Evolutionary conservation across 2,888 invertebrate genomes (phyloP), one percentile per base, ranked within the genome.

Genomic region (Erpobdella octoculata): DNA sequence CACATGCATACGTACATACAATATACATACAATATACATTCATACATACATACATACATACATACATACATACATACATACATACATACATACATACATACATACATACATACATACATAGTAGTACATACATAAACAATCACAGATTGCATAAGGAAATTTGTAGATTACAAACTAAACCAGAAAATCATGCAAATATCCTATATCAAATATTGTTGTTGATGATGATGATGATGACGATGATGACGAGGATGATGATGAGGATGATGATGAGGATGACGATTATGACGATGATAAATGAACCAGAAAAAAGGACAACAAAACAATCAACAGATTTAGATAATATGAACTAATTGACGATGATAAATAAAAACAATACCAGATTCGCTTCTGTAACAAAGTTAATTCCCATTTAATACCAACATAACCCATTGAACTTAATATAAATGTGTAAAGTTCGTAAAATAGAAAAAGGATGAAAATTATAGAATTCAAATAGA

Each of bases 191-290:
- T 8, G 53, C 6, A 53, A 2, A 21, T 53, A 9, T 25, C 9
- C 21, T 53, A 9, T 28, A 25, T 28, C 15, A 21, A 25, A 8
- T 15, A 9, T 53, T 25, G 4, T 12, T 21, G 4, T 21, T n/a
- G 9, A n/a, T 31, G 12, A 62, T 64, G 38, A 62, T 33, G 35
- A 46, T 41, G 28, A 28, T 31, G 46, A 31, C 25, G 37, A 38
- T 62, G 61, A 61, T 62, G 61, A 28, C 28, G 48, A 64, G 38
- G 46, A 64, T 46, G 64, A 64, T 64, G 38, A 46, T 64, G 35
- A 46, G 31, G 35, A 46, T 64, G 46, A 38, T 62, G 38, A 37
- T 8, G 59, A 41, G 41, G 18, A 41, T 18, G 18, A 9, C 18
- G 9, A 41, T 12, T 41, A 41, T 18, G n/a, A n/a, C n/a, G n/a